phyloP scores from a whole-genome alignment of 2,888 invertebrate species.

The Tortrix viridana region DNA sequence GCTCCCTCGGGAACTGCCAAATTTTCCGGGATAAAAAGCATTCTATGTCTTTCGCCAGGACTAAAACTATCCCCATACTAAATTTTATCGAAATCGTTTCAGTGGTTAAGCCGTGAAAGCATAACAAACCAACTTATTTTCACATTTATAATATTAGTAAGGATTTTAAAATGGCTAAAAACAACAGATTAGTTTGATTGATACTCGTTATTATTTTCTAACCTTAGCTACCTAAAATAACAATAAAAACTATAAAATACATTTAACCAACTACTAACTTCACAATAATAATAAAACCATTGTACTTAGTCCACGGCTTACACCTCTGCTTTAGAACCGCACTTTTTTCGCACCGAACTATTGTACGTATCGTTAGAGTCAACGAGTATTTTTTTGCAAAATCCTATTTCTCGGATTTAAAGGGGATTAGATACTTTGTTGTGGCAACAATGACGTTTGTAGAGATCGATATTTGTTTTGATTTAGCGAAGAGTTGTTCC shows the following conservation, averaged over 20 bases:
- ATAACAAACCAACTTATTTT: too few relatives aligned
- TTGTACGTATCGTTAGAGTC: constrained; percentile 77
- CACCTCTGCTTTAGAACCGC: constrained; percentile 57
- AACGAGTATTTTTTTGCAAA: constrained; percentile 73
- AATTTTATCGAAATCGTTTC: too few relatives aligned
- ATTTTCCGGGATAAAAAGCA: too few relatives aligned
- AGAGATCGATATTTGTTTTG: constrained; percentile 77
- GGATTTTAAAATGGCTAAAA: too few relatives aligned
- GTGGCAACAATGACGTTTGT: constrained; percentile 80
- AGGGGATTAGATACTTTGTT: constrained; percentile 83
- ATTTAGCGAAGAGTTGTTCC: constrained; percentile 65
- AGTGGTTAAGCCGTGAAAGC: too few relatives aligned
- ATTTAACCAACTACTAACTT: constrained; percentile 54
- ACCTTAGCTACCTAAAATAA: neutral
- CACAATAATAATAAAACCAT: constrained; percentile 58
- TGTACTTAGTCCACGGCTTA: constrained; percentile 78
- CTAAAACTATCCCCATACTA: too few relatives aligned
- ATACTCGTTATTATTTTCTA: too few relatives aligned
- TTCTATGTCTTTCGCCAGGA: too few relatives aligned
- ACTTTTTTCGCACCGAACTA: constrained; percentile 60
- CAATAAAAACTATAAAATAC: constrained; percentile 13
- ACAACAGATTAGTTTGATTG: too few relatives aligned
- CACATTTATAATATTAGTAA: too few relatives aligned
- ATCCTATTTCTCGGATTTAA: constrained; percentile 83
- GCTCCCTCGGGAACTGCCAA: too few relatives aligned